Conservation (phyloP, 2,797 vertebrate species). For the Picus viridis region DNA sequence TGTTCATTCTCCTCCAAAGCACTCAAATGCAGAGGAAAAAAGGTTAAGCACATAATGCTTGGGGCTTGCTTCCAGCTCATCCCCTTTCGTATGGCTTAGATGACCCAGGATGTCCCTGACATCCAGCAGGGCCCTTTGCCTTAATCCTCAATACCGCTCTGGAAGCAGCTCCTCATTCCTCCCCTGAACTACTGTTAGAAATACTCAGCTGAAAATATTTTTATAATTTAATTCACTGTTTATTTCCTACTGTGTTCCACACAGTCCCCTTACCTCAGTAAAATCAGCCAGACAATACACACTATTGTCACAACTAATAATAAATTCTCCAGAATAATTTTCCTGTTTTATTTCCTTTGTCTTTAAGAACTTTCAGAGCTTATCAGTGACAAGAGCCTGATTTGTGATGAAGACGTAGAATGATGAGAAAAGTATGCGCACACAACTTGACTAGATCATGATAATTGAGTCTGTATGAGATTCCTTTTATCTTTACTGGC, state of each 20-base stretch:
- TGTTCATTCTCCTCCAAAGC: neutral
- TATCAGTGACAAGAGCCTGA: neutral
- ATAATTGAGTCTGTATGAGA: neutral
- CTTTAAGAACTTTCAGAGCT: neutral
- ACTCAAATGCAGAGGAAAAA: constrained; percentile 23
- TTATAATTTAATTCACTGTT: neutral
- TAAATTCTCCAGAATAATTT: neutral
- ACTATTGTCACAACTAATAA: neutral
- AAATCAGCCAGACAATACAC: neutral
- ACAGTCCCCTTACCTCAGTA: neutral
- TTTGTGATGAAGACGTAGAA: neutral
- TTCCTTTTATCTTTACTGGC: neutral
- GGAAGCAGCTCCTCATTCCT: neutral
- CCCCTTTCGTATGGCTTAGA: constrained; percentile 24
- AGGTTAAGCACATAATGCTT: constrained; percentile 55
- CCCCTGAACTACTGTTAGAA: neutral
- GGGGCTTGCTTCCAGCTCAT: constrained; percentile 37
- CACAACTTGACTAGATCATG: neutral
- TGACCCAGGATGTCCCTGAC: constrained; percentile 35
- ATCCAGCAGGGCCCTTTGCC: neutral
- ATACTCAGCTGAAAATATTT: neutral
- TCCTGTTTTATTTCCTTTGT: neutral
- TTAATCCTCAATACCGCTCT: neutral
- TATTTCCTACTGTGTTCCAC: neutral
- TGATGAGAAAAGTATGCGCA: neutral